Conservation (phyloP, 30 jellyfish, hydroid and myxozoan species). For the Mastigias papua region DNA sequence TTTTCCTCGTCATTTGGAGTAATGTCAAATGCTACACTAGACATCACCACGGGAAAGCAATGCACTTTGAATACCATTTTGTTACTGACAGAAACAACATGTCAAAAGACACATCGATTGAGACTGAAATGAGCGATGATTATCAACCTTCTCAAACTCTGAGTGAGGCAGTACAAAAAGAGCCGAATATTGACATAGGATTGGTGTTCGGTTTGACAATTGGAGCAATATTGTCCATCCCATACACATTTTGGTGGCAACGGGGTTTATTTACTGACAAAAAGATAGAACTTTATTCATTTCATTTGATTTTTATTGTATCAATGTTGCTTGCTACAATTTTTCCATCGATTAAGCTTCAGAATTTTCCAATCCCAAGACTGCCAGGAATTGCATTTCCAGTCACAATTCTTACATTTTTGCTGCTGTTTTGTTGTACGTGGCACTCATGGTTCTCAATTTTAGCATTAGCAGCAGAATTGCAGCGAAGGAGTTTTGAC, state of each 20-base stretch:
- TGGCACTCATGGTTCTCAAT: conserved; percentile 76
- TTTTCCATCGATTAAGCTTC: conserved; percentile 42
- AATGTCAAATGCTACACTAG: conserved; percentile 25
- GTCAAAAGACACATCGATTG: conserved; percentile 54
- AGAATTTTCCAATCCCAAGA: conserved; percentile 54
- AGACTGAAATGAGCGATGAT: conserved; percentile 35
- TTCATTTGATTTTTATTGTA: conserved; percentile 57
- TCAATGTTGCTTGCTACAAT: conserved; percentile 66
- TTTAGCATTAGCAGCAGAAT: conserved; percentile 43
- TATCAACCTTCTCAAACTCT: conserved; percentile 11
- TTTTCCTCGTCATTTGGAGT: conserved; percentile 66
- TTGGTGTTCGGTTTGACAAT: conserved; percentile 65
- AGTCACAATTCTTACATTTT: conserved; percentile 56
- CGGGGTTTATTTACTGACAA: conserved; percentile 64
- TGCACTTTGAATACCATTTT: conserved; percentile 63
- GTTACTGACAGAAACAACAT: conserved; percentile 17
- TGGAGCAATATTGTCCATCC: conserved; percentile 72
- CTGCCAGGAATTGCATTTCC: conserved; percentile 72
- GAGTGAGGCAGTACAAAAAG: conserved; percentile 72
- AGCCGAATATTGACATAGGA: conserved; percentile 77
- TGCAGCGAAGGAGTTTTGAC: conserved; percentile 8
- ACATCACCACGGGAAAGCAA: conserved; percentile 21
- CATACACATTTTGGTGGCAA: conserved; percentile 82
- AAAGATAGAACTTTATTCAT: conserved; percentile 53
- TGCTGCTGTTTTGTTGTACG: conserved; percentile 68